Evolutionary conservation across 1,140 invertebrate genomes (phyloP), one percentile per base, ranked within the genome.

Genomic region (Pachypsylla venusta): DNA sequence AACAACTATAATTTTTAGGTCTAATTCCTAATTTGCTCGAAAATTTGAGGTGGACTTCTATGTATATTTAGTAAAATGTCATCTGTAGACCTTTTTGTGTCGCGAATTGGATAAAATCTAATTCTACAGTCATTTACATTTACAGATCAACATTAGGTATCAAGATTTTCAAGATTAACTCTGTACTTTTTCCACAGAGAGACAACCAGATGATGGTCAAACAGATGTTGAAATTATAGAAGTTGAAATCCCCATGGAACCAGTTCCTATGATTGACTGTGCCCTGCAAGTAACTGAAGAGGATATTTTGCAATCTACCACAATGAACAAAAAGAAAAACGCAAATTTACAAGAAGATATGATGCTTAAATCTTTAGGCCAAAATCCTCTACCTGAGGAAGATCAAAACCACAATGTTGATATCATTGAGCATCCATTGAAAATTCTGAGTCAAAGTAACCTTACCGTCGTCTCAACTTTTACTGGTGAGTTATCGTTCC

Each of bases 241-340:
- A 70, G 80, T 89, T 0, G 83, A 85, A 67, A 86, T 89, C 71
- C 79, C 81, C 1, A 73, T 81, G 60, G 85, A 88, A 70, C 82
- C 83, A 2, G 85, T 88, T 13, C 84, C 86, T 14, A 89, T 82
- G 75, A 82, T 85, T 70, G 87, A 90, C 67, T 83, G 79, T 59
- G 88, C 85, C 64, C 72, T 90, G 24, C 88, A 92, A 74, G 89
- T 92, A 1, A 93, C 88, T 1, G 89, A 93, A 74, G 89, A 92
- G 72, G 89, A 93, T 67, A 92, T 93, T 48, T 87, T 87, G 1
- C 77, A 84, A 57, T 89, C 86, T 66, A 89, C 91, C 84, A 82
- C 86, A 71, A 48, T n/a, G 16, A n/a, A n/a, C 4, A n/a, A 22
- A n/a, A 7, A 4, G 7, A 22, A 7, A n/a, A 10, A 48, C 42